Evolutionary conservation across 2,888 invertebrate species (phyloP), one percentile per base, ranked within the genome.

Genomic region (Drosophila neotestacea): DNA sequence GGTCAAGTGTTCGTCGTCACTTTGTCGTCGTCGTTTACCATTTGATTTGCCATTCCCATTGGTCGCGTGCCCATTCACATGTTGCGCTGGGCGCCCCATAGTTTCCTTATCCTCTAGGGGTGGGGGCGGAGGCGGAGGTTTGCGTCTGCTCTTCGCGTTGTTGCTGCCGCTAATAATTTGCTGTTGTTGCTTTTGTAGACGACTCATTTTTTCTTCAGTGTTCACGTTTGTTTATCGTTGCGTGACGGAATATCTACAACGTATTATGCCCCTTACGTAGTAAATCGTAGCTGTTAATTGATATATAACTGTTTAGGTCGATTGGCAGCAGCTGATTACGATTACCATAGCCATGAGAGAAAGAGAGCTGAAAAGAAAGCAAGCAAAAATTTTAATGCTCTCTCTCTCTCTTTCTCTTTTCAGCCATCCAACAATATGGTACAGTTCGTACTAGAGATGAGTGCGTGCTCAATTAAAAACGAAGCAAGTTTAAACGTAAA

Each of bases 391-490:
- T 42, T 6, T 54, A 36, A 22, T 30, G 36, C 42, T 44, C 44
- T 34, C 64, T 54, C 34, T 55, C 38, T 61, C 46, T 38, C 36
- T 70, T n/a, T 47, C 27, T 38, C 27, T 28, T 46, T 13, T 13
- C 22, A 38, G 39, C 13, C 50, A 61, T 27, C 36, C 41, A 55
- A 63, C 79, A 84, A 88, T 84, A 85, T 83, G 84, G 88, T 88
- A 84, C 88, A 84, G 88, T 88, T 83, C 60, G 61, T 51, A 66
- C 44, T 75, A 68, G 76, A 76, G 79, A 69, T 75, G 70, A 10
- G 60, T 46, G 62, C 56, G 65, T 59, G 66, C 22, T 22, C 30
- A 48, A 16, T 55, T 41, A 36, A 9, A 44, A 56, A 10, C 38
- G 30, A 30, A 6, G 32, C 34, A 34, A 48, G 16, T 47, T 32